These are phyloP conservation scores for Autographa gamma DNA, from an alignment of 2,888 invertebrate species.

Conservation along the genomic window DNA sequence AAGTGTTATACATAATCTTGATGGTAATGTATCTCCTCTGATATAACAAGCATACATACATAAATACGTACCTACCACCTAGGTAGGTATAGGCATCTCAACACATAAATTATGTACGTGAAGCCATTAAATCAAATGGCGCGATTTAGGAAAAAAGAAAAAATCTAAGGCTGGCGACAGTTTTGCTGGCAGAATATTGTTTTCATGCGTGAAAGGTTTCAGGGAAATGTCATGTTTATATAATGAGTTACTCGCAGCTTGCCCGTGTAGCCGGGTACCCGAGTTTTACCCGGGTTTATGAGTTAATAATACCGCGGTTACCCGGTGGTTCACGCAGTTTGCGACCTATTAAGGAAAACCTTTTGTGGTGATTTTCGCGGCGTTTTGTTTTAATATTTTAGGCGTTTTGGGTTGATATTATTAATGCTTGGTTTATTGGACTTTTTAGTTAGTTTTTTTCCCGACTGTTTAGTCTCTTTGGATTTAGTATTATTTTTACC, in stretches of 20 bases:
- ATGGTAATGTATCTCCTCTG: no score
- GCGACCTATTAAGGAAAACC: background rate
- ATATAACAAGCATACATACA: background rate
- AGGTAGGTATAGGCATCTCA: background rate
- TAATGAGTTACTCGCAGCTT: constrained; percentile 41
- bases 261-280: constrained; percentile 18
- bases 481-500: no score
- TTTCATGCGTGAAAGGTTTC: constrained; percentile 36
- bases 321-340: background rate
- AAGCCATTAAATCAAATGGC: constrained; percentile 1
- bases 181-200: constrained; percentile 36
- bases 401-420: background rate
- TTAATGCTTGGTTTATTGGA: background rate
- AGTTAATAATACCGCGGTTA: constrained; percentile 22
- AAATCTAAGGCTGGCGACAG: constrained; percentile 12
- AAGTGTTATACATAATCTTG: no score
- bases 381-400: background rate
- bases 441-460: background rate
- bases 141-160: constrained; percentile 3
- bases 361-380: background rate
- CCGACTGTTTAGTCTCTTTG: no score
- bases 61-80: no score
- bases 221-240: constrained; percentile 38
- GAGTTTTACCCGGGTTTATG: no score
- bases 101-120: background rate